These are phyloP conservation scores for Strix occidentalis DNA, from an alignment of 2,797 vertebrate genomes.

Conservation along the genomic window DNA sequence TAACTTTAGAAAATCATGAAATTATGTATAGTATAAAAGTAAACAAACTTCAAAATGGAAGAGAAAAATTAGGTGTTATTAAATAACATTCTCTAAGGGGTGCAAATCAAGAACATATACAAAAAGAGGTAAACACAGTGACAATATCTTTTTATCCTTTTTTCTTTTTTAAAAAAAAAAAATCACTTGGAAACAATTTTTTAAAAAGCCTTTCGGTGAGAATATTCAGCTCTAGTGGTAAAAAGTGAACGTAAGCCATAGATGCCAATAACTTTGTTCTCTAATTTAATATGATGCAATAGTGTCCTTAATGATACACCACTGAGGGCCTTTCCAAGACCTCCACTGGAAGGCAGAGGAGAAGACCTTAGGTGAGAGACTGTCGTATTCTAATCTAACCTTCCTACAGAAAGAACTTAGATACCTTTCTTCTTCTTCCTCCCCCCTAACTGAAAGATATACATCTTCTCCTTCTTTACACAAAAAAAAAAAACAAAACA, in stretches of 20 bases:
- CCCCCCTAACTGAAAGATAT: accelerated
- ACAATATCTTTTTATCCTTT: neutral
- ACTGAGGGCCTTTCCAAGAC: neutral
- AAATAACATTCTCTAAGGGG: neutral
- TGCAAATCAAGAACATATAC: neutral
- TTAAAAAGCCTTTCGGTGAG: neutral
- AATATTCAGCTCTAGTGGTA: neutral
- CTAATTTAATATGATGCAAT: neutral
- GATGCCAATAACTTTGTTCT: neutral
- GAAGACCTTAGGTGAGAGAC: neutral
- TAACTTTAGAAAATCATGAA: neutral
- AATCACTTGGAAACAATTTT: neutral
- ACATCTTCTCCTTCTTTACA: neutral
- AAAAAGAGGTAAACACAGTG: neutral
- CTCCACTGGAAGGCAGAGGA: neutral
- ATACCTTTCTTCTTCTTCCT: neutral
- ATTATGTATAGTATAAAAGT: neutral
- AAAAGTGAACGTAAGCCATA: neutral
- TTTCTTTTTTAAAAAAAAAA: neutral
- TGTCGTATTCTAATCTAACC: neutral
- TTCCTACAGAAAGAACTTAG: neutral
- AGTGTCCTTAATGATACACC: neutral
- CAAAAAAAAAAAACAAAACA: neutral
- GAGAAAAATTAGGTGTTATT: neutral
- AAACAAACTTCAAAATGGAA: neutral